phyloP scores from a whole-genome alignment of 2,113 vertebrate species.

The Odobenus rosmarus region DNA sequence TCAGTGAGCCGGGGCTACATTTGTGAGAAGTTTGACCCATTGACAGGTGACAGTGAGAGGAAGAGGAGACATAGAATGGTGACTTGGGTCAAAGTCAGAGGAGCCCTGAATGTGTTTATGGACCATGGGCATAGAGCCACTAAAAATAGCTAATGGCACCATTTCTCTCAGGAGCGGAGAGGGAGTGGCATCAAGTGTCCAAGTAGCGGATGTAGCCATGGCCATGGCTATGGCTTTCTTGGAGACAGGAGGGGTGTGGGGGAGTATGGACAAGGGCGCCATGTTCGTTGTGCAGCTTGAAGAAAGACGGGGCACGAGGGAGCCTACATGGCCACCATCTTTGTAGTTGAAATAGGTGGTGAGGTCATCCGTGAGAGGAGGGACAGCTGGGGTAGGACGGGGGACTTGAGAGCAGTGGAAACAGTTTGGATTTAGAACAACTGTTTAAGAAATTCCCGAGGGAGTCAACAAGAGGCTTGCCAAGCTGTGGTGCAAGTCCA shows the following conservation, averaged over 20 bases:
- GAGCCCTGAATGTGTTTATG: conserved; percentile 7
- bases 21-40: conserved; percentile 15
- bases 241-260: not conserved
- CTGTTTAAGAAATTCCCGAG: conserved; percentile 68
- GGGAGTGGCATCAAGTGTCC: not conserved
- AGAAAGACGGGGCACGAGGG: conserved; percentile 14
- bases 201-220: not conserved
- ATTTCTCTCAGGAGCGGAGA: conserved; percentile 16
- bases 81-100: conserved; percentile 32
- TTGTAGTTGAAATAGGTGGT: conserved; percentile 42
- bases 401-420: conserved; percentile 66
- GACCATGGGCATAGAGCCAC: not conserved
- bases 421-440: conserved; percentile 76
- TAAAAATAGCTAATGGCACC: conserved; percentile 23
- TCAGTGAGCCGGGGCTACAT: not conserved
- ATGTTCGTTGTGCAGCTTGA: not conserved
- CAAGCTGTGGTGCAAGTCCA: conserved; percentile 69
- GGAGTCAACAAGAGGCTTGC: conserved; percentile 75
- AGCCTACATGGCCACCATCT: not conserved
- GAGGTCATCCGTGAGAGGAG: conserved; percentile 69
- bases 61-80: conserved; percentile 35
- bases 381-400: conserved; percentile 69
- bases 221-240: not conserved
- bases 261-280: not conserved
- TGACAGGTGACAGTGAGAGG: not conserved